Evolutionary conservation across 2,888 invertebrate species (phyloP), one percentile per base, ranked within the genome.

Genomic region (Trissonchulus latispiculum): DNA sequence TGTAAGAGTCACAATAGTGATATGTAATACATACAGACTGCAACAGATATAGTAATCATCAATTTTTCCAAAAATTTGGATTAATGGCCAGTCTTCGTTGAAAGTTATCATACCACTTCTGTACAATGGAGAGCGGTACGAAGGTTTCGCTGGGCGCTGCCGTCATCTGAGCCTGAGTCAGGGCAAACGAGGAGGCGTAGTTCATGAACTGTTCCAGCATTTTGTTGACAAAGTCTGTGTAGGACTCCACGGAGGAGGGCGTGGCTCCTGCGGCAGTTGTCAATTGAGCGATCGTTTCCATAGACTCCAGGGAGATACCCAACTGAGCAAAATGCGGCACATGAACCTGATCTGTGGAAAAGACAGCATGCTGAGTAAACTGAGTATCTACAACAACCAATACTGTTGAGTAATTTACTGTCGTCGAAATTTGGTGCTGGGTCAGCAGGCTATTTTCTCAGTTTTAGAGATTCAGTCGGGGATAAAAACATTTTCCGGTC

Each of bases 191-290:
- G 2, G 92, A 89, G 61, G 91, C 90, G 84, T 90, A 96, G 83
- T 99, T 96, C 79, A 93, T 89, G 80, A 99, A 90, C 83, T 90
- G 92, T 78, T 93, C 91, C 74, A 96, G 84, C 93, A 96, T 95
- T 84, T 94, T 95, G 80, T 92, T 91, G 0, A 86, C 84, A 78
- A 87, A 88, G 77, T 88, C 87, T 28, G 85, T 0, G 86, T 80
- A 64, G 80, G 80, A 0, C 83, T 80, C 80, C 77, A 82, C 2
- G 81, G 77, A 0, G 77, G 37, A 72, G 77, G 84, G 83, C 61
- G 82, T 82, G 3, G 83, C 78, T n/a, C 81, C 76, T 61, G 80
- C 77, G 1, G 81, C 80, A 1, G 86, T 85, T 0, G 85, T 85
- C 76, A 84, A 84, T 81, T 84, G 87, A 71, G 86, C 84, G 71